A percentile compares a stretch with the other conserved stretches of the same genome.
Conservation (phyloP, 2,888 invertebrate genomes). For the Pristionchus exspectatus region DNA sequence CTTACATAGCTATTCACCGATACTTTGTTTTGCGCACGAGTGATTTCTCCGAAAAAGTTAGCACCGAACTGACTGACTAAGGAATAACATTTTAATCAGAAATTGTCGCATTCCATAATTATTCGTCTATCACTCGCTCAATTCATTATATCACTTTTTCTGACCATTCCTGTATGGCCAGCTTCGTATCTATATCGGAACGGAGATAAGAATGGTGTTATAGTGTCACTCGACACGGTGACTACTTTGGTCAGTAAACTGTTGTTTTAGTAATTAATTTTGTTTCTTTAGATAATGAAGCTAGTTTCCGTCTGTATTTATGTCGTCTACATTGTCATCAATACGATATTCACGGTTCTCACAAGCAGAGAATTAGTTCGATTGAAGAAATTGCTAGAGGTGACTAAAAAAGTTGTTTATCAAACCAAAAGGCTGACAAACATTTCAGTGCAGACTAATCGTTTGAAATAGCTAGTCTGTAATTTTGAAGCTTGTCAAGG, state of each 20-base stretch:
- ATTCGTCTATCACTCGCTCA: too few relatives aligned
- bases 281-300: neutral
- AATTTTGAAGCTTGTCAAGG: too few relatives aligned
- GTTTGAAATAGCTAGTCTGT: too few relatives aligned
- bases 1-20: neutral
- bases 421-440: neutral
- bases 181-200: too few relatives aligned
- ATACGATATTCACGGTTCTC: neutral
- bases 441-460: neutral
- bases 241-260: too few relatives aligned
- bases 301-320: neutral
- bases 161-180: too few relatives aligned
- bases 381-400: neutral
- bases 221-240: too few relatives aligned
- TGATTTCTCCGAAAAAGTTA: neutral
- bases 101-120: too few relatives aligned
- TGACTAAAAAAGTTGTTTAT: neutral
- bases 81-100: too few relatives aligned
- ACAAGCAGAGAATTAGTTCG: neutral
- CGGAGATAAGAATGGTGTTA: too few relatives aligned
- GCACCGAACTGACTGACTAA: neutral
- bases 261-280: too few relatives aligned
- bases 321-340: neutral
- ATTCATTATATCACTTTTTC: too few relatives aligned
- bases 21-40: constrained; percentile 17